Conservation (phyloP, 1,140 invertebrate species). For the Microvelia longipes region DNA sequence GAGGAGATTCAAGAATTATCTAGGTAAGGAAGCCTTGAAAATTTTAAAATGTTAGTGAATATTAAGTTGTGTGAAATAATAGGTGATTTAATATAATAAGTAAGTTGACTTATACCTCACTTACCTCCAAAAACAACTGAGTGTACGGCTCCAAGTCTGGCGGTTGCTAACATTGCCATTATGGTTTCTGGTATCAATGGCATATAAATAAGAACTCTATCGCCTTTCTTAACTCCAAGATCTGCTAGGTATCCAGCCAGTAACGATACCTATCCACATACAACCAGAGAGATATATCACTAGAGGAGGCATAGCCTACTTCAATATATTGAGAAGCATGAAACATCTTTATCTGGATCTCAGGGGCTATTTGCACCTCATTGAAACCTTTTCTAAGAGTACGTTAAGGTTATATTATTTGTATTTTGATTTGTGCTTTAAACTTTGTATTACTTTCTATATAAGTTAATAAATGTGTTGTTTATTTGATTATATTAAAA, state of each 20-base stretch:
- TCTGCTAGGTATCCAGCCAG: constrained; percentile 58
- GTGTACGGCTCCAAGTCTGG: constrained; percentile 67
- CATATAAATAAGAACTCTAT: constrained; percentile 78
- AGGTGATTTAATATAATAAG: too few relatives aligned
- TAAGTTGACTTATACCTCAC: too few relatives aligned
- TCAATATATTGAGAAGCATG: too few relatives aligned
- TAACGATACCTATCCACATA: constrained; percentile 49
- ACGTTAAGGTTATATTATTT: too few relatives aligned
- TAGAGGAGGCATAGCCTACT: too few relatives aligned
- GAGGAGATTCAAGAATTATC: too few relatives aligned
- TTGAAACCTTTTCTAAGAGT: too few relatives aligned
- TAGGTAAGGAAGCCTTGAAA: too few relatives aligned
- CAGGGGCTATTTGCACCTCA: background rate
- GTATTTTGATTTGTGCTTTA: background rate
- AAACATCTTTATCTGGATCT: background rate
- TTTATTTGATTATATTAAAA: too few relatives aligned
- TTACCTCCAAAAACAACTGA: constrained; percentile 77
- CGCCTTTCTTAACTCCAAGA: constrained; percentile 58
- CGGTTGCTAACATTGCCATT: constrained; percentile 68
- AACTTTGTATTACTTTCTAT: background rate
- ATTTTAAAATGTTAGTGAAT: too few relatives aligned
- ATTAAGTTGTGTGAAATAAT: too few relatives aligned
- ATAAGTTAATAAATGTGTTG: background rate
- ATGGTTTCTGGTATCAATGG: constrained; percentile 76
- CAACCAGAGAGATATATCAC: too few relatives aligned